Evolutionary conservation across 2,888 invertebrate genomes (phyloP), one percentile per base, ranked within the genome.

Genomic region (Tortricodes alternella): DNA sequence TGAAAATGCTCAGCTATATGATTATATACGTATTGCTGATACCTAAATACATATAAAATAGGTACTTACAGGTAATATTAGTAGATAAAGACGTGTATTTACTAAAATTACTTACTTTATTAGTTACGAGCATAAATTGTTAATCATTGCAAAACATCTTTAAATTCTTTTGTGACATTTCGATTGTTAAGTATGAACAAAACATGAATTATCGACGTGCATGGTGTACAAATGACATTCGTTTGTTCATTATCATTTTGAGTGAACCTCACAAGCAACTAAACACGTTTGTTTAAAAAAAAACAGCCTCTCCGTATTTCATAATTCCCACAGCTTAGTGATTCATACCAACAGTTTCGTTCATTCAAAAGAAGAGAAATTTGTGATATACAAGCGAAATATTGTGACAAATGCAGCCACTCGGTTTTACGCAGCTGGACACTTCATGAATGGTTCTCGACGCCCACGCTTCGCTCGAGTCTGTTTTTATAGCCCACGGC

Each of bases 401-500:
- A 41, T 35, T 41, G 38, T 44, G 50, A 55, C 55, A 62, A 44
- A 58, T 61, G 55, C 46, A 59, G 35, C 51, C 46, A 57, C 48
- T 59, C 51, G 46, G 62, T 49, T 59, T 58, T 56, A 61, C 52
- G 60, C 62, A 59, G 61, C 58, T 53, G 46, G 56, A 55, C 39
- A 56, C 53, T 64, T 68, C 70, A 72, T 77, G 73, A 76, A 75
- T 76, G 76, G 65, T 68, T 44, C 32, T 62, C 39, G 63, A 49
- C 73, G 69, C 74, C 75, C 65, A 73, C 76, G 66, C 71, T 1
- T 7, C 48, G 48, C 52, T 34, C 55, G 51, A 63, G 56, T 58
- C 58, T 63, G 65, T 71, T 77, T 76, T 76, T 76, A 73, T 71
- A 68, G 67, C 64, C 61, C 60, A 62, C 63, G 65, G 64, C 60